Percentiles rank a stretch among this genome's conserved stretches.
Evolutionary conservation across 2,113 vertebrate species (phyloP).

Genomic region (Pseudorhombus dupliciocellatus): DNA sequence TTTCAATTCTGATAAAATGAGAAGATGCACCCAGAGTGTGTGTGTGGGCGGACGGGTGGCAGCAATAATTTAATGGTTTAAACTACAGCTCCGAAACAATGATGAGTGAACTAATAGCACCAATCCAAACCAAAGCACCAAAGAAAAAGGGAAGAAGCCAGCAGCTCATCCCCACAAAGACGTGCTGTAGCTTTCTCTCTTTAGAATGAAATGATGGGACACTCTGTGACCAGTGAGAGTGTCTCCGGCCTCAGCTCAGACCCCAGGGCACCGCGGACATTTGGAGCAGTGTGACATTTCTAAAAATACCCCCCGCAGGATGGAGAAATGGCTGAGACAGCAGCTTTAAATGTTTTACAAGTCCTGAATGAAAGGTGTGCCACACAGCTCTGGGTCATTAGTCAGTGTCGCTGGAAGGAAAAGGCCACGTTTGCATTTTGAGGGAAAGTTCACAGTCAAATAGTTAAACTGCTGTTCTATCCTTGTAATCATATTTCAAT

Average conservation of each 20-base stretch:
- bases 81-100: slow-evolving; percentile 45
- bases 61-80: slow-evolving; percentile 27
- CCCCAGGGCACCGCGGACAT: slow-evolving; percentile 34
- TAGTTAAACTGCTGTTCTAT: background rate
- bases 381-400: background rate
- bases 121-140: slow-evolving; percentile 78
- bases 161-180: slow-evolving; percentile 26
- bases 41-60: background rate
- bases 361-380: background rate
- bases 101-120: slow-evolving; percentile 74
- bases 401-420: background rate
- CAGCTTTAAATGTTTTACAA: background rate
- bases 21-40: background rate
- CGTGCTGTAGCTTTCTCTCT: slow-evolving; percentile 28
- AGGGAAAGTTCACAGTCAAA: background rate
- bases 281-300: slow-evolving; percentile 6
- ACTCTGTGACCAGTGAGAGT: slow-evolving; percentile 11
- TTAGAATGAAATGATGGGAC: slow-evolving; percentile 20
- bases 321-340: slow-evolving; percentile 19
- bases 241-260: background rate
- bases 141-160: slow-evolving; percentile 35
- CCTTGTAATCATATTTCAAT: background rate
- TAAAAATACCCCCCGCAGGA: slow-evolving; percentile 6
- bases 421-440: background rate
- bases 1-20: background rate